A percentile compares a stretch with the other conserved stretches of the same genome.
Evolutionary conservation across 2,113 vertebrate genomes (phyloP).

Genomic region (Anolis carolinensis): DNA sequence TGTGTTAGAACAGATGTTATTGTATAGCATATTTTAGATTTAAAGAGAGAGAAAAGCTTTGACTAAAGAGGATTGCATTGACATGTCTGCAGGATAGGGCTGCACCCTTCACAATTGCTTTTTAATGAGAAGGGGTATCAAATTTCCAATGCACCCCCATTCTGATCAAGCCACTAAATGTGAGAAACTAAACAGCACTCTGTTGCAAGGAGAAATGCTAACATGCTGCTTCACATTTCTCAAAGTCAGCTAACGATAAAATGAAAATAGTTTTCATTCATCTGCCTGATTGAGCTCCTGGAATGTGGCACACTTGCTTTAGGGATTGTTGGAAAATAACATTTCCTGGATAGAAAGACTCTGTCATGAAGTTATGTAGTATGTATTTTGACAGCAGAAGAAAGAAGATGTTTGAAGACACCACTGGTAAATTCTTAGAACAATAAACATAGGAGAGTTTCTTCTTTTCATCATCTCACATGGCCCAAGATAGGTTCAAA

Average conservation of each 20-base stretch:
- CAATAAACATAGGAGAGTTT: conserved; percentile 67
- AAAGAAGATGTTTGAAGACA: conserved; percentile 56
- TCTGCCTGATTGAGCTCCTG: conserved; percentile 28
- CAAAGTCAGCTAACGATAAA: conserved; percentile 31
- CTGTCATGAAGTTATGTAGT: conserved; percentile 46
- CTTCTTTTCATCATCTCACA: background rate
- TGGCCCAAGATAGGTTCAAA: conserved; percentile 48
- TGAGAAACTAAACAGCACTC: conserved; percentile 12
- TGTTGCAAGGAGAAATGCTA: conserved; percentile 7
- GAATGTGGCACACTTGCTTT: conserved; percentile 53
- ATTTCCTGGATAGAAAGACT: conserved; percentile 28
- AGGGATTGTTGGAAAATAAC: conserved; percentile 36
- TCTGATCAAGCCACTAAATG: conserved; percentile 31
- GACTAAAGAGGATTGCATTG: conserved; percentile 41
- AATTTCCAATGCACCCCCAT: conserved; percentile 20
- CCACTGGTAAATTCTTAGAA: conserved; percentile 63
- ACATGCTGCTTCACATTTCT: conserved; percentile 41
- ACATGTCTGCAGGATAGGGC: conserved; percentile 33
- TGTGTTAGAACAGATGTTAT: conserved; percentile 75
- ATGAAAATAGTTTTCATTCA: conserved; percentile 54
- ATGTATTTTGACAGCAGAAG: conserved; percentile 54
- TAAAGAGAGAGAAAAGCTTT: conserved; percentile 33
- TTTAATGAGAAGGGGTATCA: conserved; percentile 36
- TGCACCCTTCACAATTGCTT: conserved; percentile 18
- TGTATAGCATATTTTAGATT: conserved; percentile 63